Percentiles rank a stretch among this genome's conserved stretches.
These are phyloP conservation scores for Teleopsis dalmanni DNA, from an alignment of 1,140 invertebrate genomes.

Conservation along the genomic window DNA sequence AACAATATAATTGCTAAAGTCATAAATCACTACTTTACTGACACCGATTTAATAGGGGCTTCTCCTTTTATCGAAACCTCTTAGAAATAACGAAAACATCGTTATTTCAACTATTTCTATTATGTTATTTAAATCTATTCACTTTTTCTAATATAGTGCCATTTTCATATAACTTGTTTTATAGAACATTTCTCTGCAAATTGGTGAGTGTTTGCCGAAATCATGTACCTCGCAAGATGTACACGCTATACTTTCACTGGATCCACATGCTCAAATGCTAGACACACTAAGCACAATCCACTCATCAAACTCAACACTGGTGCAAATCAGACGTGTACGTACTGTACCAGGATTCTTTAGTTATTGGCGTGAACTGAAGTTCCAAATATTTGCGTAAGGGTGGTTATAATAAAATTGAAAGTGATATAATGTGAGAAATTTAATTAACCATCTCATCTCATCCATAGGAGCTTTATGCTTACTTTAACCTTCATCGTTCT, in stretches of 20 bases:
- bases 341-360: slow-evolving; percentile 63
- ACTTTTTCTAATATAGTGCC: too few species aligned
- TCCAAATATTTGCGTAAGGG: slow-evolving; percentile 64
- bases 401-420: neutral
- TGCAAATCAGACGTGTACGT: slow-evolving; percentile 56
- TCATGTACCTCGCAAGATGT: slow-evolving; percentile 58
- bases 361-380: slow-evolving; percentile 58
- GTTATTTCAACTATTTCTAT: too few species aligned
- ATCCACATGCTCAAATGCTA: slow-evolving; percentile 46
- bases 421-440: neutral
- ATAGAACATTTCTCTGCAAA: slow-evolving; percentile 7
- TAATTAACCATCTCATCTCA: neutral
- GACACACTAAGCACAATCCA: slow-evolving; percentile 22
- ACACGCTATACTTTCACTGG: slow-evolving; percentile 50
- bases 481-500: slow-evolving; percentile 29
- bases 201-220: slow-evolving; percentile 63
- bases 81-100: too few species aligned
- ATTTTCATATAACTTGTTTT: too few species aligned
- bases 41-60: too few species aligned
- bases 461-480: slow-evolving; percentile 30
- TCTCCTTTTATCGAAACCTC: too few species aligned
- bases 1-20: too few species aligned
- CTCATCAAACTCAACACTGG: slow-evolving; percentile 19
- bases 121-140: too few species aligned
- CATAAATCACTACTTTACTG: too few species aligned